Base-by-base conservation (phyloP, 2,113 vertebrate species). In the Sterna hirundo region DNA sequence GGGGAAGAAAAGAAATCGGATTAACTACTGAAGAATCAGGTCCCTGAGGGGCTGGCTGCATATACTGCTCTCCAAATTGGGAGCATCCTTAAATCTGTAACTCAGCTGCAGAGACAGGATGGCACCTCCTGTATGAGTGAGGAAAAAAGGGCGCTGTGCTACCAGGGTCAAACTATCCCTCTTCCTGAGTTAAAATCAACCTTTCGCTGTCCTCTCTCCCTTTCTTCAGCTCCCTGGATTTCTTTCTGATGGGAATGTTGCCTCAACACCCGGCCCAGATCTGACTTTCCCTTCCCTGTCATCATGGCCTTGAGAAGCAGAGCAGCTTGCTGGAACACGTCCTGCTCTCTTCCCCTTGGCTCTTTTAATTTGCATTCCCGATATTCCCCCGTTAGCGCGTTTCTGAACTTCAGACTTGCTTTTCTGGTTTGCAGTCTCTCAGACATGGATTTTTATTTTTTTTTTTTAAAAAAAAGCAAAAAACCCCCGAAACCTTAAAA, bases 311-410 rank as follows among this genome's bases (percentile, higher is more conserved):
- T 6, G 51, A 64, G 68, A 76, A 46, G 62, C 61, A 92, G 71
- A 92, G 76, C 55, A 79, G 81, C 86, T 57, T 80, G 42, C 5
- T 92, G 80, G 80, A 65, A 42, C 30, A 3, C 2, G 38, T 76
- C 54, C 84, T 51, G 0, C 42, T 46, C 34, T 49, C 32, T 60
- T 90, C 76, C 44, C 52, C 9, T 69, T 29, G 54, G 51, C 57
- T 86, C 25, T 71, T 66, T 55, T 27, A 17, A 7, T 42, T 86
- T 52, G 9, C 5, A 9, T 47, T 77, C 51, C 68, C 32, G 54
- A 0, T 58, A 54, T n/a, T 65, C 54, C 40, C 17, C n/a, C 1
- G 1, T 38, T 27, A 26, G 10, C 1, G 1, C 20, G 10, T 70
- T 58, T 62, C 68, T 86, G 54, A 79, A 54, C 13, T 51, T 76